Evolutionary conservation across 2,888 invertebrate genomes (phyloP).

Genomic region (Amaurobius ferox): DNA sequence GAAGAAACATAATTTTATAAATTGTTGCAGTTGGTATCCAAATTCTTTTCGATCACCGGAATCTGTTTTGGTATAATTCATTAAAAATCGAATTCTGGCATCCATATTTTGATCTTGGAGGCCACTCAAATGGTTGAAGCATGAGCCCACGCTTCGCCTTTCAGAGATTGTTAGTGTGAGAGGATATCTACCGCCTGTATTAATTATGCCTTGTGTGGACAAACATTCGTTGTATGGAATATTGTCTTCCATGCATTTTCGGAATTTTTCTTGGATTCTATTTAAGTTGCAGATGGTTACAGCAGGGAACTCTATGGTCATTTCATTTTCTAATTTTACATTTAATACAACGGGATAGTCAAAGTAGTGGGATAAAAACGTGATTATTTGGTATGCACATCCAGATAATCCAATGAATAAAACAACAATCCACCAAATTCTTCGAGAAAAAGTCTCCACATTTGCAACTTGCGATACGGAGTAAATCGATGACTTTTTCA

Average conservation of each 20-base stretch:
- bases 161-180: slow-evolving; percentile 26
- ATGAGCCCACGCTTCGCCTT: background rate
- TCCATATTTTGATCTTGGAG: background rate
- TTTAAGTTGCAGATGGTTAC: slow-evolving; percentile 59
- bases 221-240: background rate
- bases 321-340: slow-evolving; percentile 11
- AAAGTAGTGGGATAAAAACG: slow-evolving; percentile 40
- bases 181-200: background rate
- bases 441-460: background rate
- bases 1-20: slow-evolving; percentile 20
- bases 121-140: background rate
- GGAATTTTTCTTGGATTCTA: background rate
- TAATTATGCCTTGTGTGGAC: background rate
- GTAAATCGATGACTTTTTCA: slow-evolving; percentile 11
- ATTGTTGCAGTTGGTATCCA: background rate
- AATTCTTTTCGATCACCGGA: background rate
- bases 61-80: background rate
- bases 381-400: slow-evolving; percentile 19
- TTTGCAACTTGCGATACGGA: slow-evolving; percentile 12
- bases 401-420: background rate
- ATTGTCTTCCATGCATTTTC: background rate
- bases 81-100: background rate
- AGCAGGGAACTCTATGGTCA: slow-evolving; percentile 27
- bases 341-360: slow-evolving; percentile 46
- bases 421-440: slow-evolving; percentile 29